Base-by-base conservation (phyloP, 2,797 vertebrate genomes). In the Cyclopterus lumpus region DNA sequence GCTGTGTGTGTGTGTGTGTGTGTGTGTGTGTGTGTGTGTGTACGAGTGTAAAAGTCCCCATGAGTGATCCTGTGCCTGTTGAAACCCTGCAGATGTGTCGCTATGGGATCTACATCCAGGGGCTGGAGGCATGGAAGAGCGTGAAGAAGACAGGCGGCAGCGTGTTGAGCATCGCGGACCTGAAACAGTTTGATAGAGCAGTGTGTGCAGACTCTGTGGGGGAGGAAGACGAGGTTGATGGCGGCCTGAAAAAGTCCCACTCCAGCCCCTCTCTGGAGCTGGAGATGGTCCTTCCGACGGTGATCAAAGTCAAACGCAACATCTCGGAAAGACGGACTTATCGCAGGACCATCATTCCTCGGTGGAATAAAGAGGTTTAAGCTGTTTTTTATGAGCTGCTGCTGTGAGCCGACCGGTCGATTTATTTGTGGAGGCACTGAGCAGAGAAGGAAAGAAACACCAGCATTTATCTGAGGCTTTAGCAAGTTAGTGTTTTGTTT, bases 251-350 rank as follows among this genome's bases (percentile, higher is more conserved):
- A 77, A 95, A 95, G 86, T 97, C 96, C n/a, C 87, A 97, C 87
- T 98, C 97, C 48, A 97, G 96, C 82, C 97, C 97, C 0, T 97
- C 97, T 14, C 92, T 98, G 68, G 96, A 97, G 62, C 77, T 94
- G 69, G 96, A 97, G 1, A 20, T 84, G n/a, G 80, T 75, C 5
- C 7, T 90, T 49, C 82, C 88, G 0, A 49, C 87, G 0, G 38
- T 91, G 46, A 67, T 93, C 67, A 95, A 94, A 85, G 94, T 95
- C 48, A 86, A 49, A 69, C 94, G 97, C 40, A 97, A 98, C 83
- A 95, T 97, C 86, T 97, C 96, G 0, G 97, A 97, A 81, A 95
- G 97, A 76, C 92, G 97, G 72, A 96, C 96, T 1, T 96, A 96
- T 73, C 94, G 96, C 53, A 96, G 90, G 89, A 92, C 95, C 57